Evolutionary conservation across 2,888 invertebrate species (phyloP), one percentile per base, ranked within the genome.

Genomic region (Drosophila sordidula): DNA sequence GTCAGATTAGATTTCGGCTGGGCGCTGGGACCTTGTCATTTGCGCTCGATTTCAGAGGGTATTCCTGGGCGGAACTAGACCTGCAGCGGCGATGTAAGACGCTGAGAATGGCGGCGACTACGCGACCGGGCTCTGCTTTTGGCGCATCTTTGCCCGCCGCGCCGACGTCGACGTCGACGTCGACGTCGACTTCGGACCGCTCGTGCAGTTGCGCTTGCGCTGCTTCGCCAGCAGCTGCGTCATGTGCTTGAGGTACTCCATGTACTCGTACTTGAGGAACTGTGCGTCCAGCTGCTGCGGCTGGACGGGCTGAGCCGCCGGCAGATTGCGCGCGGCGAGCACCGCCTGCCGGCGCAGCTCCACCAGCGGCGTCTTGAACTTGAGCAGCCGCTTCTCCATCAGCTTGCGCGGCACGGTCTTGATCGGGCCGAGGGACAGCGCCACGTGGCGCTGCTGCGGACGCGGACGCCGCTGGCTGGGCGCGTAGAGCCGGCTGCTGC

Each of bases 241-340:
- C 39, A 90, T 54, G 4, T 78, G 70, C 39, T 77, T 78, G 42
- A 90, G 16, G 46, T 80, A 90, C 56, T 65, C 38, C 0, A 75
- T 56, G 44, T 87, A 91, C 11, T 81, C 70, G 16, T 70, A 72
- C 52, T 91, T 90, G 3, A 80, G 71, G 46, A 89, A 90, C 41
- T 80, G 70, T 2, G 83, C 71, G 54, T 91, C 91, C 46, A 87
- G 34, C 2, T 54, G n/a, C 3, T 55, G 18, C n/a, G 58, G 63
- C 22, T 41, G 32, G 0, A 26, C 44, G 0, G 86, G 69, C 36
- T 8, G 3, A 0, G 5, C 34, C 11, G 54, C 41, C 2, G 47
- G 42, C 38, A 47, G 29, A 1, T 57, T 54, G 2, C 38, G 51
- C 0, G 83, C 87, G 14, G 69, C 77, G 12, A 41, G 14, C n/a